These are phyloP conservation scores for Rhizomys pruinosus DNA, from an alignment of 2,113 vertebrate species.

Conservation along the genomic window DNA sequence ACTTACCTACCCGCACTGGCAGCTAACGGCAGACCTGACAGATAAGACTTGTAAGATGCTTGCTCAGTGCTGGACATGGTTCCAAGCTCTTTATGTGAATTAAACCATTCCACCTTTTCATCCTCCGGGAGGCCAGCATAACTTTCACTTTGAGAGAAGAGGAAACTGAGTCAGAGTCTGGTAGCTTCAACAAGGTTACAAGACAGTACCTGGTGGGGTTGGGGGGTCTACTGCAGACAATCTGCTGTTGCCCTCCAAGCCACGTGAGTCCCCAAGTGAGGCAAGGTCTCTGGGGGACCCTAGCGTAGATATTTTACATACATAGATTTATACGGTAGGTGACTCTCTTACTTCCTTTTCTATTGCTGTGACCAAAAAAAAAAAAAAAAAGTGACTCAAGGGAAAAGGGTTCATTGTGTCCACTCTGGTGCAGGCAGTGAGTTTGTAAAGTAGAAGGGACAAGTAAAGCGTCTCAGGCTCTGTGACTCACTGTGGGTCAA, in stretches of 20 bases:
- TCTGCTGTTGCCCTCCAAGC: not conserved
- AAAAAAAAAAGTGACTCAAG: too few relatives aligned
- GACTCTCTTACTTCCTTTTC: too few relatives aligned
- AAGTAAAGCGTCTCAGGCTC: too few relatives aligned
- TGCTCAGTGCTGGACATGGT: too few relatives aligned
- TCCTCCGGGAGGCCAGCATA: not conserved
- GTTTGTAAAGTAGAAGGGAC: not conserved
- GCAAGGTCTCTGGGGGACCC: not conserved
- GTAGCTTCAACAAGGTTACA: not conserved
- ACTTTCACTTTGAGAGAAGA: not conserved
- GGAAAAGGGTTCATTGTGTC: too few relatives aligned
- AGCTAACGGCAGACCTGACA: not conserved
- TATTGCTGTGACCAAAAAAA: too few relatives aligned
- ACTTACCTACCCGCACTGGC: not conserved
- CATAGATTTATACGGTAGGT: not conserved
- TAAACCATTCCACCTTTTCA: not conserved
- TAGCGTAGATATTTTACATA: not conserved
- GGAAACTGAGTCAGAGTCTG: not conserved
- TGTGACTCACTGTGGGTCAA: not conserved
- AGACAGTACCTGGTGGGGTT: not conserved
- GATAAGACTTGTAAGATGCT: not conserved
- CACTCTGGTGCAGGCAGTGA: accelerated
- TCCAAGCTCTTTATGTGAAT: not conserved
- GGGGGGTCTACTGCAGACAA: not conserved
- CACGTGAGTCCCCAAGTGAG: not conserved